phyloP scores from a whole-genome alignment of 2,888 invertebrate species.

The Eupithecia exiguata region DNA sequence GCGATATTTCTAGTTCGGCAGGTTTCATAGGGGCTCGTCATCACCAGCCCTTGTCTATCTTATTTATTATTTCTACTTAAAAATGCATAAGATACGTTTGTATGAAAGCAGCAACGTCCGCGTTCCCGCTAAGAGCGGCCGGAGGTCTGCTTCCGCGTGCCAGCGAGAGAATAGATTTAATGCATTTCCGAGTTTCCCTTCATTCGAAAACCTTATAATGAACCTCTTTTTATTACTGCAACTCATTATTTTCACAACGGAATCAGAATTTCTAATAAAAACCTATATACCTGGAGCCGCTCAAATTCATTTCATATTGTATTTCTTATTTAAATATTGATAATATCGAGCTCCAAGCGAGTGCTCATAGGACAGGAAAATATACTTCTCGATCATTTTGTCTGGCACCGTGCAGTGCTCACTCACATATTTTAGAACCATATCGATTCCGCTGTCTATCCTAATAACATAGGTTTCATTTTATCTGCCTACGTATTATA shows the following conservation, averaged over 20 bases:
- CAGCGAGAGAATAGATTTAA: conserved; percentile 8
- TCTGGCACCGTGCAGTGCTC: background rate
- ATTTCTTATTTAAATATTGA: background rate
- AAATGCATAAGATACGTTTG: background rate
- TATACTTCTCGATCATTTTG: background rate
- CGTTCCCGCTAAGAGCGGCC: background rate
- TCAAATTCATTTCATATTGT: background rate
- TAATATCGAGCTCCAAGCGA: too few relatives aligned
- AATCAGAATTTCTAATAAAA: background rate
- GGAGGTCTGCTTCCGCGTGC: conserved; percentile 3
- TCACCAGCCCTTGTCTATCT: too few relatives aligned
- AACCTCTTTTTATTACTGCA: background rate
- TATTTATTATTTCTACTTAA: too few relatives aligned
- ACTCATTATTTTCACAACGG: background rate
- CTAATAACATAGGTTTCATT: background rate
- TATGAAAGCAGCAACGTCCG: background rate
- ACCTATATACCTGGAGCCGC: background rate
- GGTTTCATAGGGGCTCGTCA: background rate
- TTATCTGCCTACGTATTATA: background rate
- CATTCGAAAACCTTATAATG: conserved; percentile 7
- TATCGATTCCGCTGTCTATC: background rate
- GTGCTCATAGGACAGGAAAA: background rate
- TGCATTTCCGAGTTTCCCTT: background rate
- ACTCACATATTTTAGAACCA: background rate
- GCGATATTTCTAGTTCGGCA: too few relatives aligned